Evolutionary conservation across 2,797 vertebrate species (phyloP).

Genomic region (Otolemur crassicaudatus): DNA sequence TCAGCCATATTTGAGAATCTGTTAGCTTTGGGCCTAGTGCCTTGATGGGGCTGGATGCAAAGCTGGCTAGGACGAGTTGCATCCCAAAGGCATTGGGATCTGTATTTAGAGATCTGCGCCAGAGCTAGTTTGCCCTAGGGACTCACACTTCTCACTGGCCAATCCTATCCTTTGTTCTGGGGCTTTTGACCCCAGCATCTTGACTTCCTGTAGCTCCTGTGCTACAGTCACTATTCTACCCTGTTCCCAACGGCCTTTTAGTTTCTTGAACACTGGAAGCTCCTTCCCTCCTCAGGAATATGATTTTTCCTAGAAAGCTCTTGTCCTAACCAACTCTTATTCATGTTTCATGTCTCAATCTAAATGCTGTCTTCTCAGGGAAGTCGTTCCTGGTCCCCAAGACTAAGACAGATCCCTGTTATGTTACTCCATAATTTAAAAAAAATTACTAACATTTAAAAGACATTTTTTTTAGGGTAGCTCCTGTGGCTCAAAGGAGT

Average conservation of each 20-base stretch:
- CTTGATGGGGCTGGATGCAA: neutral
- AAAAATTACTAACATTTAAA: neutral
- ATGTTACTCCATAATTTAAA: neutral
- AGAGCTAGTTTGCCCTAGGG: neutral
- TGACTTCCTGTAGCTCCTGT: neutral
- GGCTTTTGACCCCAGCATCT: neutral
- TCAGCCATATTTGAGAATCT: no score
- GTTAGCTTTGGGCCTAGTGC: neutral
- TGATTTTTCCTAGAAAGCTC: neutral
- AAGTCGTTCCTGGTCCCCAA: neutral
- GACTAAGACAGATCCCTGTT: neutral
- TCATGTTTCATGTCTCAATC: neutral
- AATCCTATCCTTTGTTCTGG: neutral
- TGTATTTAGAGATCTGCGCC: neutral
- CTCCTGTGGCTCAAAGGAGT: no score
- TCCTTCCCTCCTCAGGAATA: neutral
- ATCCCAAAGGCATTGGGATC: neutral
- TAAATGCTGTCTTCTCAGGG: neutral
- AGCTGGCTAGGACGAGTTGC: neutral
- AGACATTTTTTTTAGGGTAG: neutral
- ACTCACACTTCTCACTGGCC: neutral
- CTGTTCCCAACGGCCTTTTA: neutral
- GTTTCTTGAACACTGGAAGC: no score
- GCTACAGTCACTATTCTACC: neutral
- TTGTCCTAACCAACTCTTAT: neutral